A percentile compares a stretch with the other conserved stretches of the same genome.
These are phyloP conservation scores for Anguilla anguilla DNA, from an alignment of 2,797 vertebrate genomes.

Conservation along the genomic window DNA sequence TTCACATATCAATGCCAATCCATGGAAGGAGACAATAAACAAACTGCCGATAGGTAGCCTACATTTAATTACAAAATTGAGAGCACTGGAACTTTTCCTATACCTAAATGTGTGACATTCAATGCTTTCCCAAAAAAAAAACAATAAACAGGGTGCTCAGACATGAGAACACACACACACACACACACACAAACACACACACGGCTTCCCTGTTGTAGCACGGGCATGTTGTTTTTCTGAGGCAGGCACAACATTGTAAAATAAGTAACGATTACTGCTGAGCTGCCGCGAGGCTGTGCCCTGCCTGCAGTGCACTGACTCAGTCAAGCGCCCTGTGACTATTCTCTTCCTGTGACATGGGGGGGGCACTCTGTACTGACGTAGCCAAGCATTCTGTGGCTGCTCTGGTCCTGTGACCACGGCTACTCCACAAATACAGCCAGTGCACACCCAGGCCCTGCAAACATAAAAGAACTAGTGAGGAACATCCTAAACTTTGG, in stretches of 20 bases:
- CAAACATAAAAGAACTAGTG: neutral
- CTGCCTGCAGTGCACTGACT: neutral
- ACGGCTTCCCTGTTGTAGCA: neutral
- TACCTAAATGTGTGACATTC: neutral
- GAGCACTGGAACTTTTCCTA: neutral
- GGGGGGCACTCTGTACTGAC: neutral
- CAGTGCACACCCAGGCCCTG: neutral
- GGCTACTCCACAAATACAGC: neutral
- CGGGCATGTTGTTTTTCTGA: neutral
- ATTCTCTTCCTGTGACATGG: neutral
- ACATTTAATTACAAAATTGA: neutral
- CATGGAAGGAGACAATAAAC: neutral
- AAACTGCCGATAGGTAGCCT: neutral
- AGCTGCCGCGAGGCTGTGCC: neutral
- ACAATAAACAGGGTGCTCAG: no score
- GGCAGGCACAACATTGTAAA: neutral
- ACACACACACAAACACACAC: neutral
- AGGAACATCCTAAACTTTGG: conserved; percentile 22
- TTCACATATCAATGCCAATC: no score
- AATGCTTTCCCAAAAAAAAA: neutral
- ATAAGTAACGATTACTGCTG: neutral
- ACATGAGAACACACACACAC: neutral
- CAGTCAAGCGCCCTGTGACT: neutral
- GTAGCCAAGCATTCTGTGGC: neutral
- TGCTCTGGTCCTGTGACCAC: neutral